Base-by-base conservation (phyloP, 1,140 invertebrate genomes). In the Cyrtorhinus lividipennis region DNA sequence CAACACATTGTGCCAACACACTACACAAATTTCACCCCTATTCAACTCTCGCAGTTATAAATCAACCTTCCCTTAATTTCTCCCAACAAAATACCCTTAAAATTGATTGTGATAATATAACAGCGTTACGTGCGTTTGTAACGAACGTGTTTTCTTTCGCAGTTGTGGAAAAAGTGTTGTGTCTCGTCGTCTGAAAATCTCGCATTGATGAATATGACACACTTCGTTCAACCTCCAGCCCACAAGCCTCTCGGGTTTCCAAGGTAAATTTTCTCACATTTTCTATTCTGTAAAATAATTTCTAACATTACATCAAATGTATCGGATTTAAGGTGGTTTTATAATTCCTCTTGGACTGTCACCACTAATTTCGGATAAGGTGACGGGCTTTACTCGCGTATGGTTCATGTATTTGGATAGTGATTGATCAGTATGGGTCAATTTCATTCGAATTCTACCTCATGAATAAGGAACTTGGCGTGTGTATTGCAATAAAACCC, bases 91-190 rank as follows among this genome's bases (percentile, higher is more conserved):
- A 8, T 38, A 8, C 15, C 30, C 15, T 38, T 38, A 15, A 38
- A 38, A 8, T 38, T 38, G 5, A 38, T 8, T 38, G n/a, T 38
- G 5, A 5, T 38, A 15, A 8, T 38, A 8, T 5, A 38, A 8
- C 30, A 38, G 5, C 30, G 15, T 8, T 8, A 38, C 30, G 5
- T 8, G 15, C 30, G 30, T 38, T 38, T 38, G 5, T 38, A n/a
- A n/a, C n/a, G n/a, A n/a, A n/a, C n/a, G n/a, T 15, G 5, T 38
- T 38, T 38, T 38, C 5, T 5, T 38, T 38, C 15, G 30, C 30
- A 38, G 30, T 53, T 53, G 48, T 53, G 48, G 48, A 53, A 53
- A 53, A 53, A 53, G 48, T 53, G 48, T 53, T 15, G 48, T 53
- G 48, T 53, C 48, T 5, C 5, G 30, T 15, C 48, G 48, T 22